These are phyloP conservation scores for Ancistrus triradiatus DNA, from an alignment of 2,113 vertebrate species.

Conservation along the genomic window DNA sequence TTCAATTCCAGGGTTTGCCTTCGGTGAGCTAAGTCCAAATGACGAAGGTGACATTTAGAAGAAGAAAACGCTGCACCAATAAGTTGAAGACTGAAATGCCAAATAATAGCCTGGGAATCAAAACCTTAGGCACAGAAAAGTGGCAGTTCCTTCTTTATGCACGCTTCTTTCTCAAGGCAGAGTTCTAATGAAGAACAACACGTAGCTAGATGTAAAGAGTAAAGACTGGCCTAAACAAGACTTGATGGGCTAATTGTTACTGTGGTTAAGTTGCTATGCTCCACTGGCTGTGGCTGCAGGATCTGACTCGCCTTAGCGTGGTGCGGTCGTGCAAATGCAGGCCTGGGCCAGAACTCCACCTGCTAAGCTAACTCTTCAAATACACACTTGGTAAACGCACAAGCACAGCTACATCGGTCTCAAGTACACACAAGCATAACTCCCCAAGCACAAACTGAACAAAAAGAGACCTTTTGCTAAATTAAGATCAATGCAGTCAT, in stretches of 20 bases:
- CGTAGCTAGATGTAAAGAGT: slow-evolving; percentile 37
- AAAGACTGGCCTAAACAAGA: slow-evolving; percentile 18
- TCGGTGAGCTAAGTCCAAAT: neutral
- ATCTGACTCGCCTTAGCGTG: slow-evolving; percentile 23
- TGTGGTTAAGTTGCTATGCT: slow-evolving; percentile 22
- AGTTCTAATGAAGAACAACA: slow-evolving; percentile 24
- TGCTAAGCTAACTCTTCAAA: no score
- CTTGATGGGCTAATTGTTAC: slow-evolving; percentile 32
- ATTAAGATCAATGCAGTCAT: no score
- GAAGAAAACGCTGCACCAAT: neutral
- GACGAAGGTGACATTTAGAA: neutral
- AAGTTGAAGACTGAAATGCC: neutral
- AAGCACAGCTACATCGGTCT: no score
- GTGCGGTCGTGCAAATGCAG: slow-evolving; percentile 7
- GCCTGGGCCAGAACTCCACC: slow-evolving; percentile 27
- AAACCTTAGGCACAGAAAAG: neutral
- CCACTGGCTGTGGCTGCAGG: slow-evolving; percentile 32
- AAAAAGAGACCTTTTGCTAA: no score
- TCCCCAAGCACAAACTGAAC: no score
- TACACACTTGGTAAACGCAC: no score
- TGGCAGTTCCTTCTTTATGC: neutral
- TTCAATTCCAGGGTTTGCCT: neutral
- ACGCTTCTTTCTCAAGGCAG: slow-evolving; percentile 22
- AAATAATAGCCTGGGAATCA: neutral
- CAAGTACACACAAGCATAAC: no score